Evolutionary conservation across 2,113 vertebrate genomes (phyloP).

Genomic region (Asarcornis scutulata): DNA sequence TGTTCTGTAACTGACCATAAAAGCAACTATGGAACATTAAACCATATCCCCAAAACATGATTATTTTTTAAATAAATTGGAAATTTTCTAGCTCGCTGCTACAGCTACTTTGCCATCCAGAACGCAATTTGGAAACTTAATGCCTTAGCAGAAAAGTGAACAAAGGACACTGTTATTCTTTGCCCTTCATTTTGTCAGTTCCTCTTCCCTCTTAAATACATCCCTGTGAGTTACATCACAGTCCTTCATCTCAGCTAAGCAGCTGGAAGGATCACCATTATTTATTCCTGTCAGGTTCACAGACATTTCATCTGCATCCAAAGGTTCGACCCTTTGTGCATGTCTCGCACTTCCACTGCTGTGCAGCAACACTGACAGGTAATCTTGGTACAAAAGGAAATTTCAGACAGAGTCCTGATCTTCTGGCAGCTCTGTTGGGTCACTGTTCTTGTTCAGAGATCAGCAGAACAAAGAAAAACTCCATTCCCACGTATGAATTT

Average conservation of each 20-base stretch:
- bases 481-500: not conserved
- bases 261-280: not conserved
- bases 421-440: not conserved
- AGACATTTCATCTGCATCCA: not conserved
- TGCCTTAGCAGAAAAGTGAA: not conserved
- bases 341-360: not conserved
- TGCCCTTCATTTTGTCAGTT: not conserved
- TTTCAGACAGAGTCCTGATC: not conserved
- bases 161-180: not conserved
- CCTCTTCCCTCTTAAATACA: not conserved
- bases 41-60: not conserved
- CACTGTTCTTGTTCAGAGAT: not conserved
- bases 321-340: not conserved
- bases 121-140: not conserved
- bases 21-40: not conserved
- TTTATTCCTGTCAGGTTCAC: not conserved
- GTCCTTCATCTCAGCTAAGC: not conserved
- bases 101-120: not conserved
- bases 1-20: not conserved
- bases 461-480: not conserved
- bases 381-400: not conserved
- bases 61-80: not conserved
- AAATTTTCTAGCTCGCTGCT: not conserved
- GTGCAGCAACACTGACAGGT: not conserved
- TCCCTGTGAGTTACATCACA: not conserved